Evolutionary conservation across 2,888 invertebrate species (phyloP).

Genomic region (Ichneumoninae sp.): DNA sequence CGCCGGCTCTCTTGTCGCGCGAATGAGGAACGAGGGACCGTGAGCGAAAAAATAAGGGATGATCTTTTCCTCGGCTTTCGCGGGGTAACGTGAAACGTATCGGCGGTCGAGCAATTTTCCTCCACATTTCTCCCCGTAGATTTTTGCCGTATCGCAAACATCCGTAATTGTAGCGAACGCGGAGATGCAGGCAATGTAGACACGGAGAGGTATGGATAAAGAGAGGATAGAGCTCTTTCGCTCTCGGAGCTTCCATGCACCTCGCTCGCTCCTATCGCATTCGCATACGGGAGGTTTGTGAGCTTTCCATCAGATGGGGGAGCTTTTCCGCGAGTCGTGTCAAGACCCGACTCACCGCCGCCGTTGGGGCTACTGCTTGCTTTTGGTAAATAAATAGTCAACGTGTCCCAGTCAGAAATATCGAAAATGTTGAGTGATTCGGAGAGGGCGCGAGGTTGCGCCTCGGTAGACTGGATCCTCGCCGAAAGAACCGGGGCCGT

Average conservation of each 20-base stretch:
- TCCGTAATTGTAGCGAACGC: conserved; percentile 24
- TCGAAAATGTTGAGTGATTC: conserved; percentile 53
- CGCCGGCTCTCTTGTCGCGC: conserved; percentile 37
- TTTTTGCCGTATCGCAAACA: conserved; percentile 55
- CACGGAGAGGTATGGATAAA: conserved; percentile 2
- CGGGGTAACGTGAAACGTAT: not conserved
- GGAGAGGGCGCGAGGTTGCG: conserved; percentile 30
- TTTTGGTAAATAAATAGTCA: conserved; percentile 43
- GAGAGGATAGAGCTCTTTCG: conserved; percentile 17
- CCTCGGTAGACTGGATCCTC: not conserved
- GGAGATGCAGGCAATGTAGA: conserved; percentile 58
- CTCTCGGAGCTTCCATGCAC: conserved; percentile 7
- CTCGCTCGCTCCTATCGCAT: conserved; percentile 37
- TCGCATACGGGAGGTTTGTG: conserved; percentile 25
- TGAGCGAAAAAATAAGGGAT: not conserved
- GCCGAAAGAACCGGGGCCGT: conserved; percentile 17
- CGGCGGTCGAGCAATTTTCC: not conserved
- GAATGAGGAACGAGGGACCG: conserved; percentile 17
- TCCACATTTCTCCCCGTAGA: conserved; percentile 40
- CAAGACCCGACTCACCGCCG: conserved; percentile 45
- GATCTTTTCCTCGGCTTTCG: not conserved
- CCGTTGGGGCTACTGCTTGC: conserved; percentile 11
- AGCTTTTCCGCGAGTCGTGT: conserved; percentile 50
- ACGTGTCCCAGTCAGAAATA: conserved; percentile 42
- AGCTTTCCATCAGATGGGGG: conserved; percentile 46